phyloP scores from a whole-genome alignment of 2,797 vertebrate genomes.

The Sparidentex hasta region DNA sequence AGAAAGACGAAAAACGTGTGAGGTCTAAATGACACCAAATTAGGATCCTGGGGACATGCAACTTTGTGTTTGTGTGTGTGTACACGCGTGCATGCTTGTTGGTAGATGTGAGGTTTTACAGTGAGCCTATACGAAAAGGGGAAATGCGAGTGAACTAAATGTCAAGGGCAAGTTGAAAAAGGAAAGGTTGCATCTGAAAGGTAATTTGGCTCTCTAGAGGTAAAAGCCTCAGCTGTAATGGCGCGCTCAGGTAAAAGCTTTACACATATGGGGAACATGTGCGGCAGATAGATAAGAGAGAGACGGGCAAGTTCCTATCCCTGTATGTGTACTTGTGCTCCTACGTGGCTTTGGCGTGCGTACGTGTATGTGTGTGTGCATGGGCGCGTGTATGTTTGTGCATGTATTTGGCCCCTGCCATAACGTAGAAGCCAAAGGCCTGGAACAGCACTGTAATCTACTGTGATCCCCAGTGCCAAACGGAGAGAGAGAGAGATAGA shows the following conservation, averaged over 20 bases:
- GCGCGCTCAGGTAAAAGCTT: constrained; percentile 82
- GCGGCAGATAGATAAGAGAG: constrained; percentile 85
- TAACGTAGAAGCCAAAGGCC: constrained; percentile 69
- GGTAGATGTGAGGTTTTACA: constrained; percentile 31
- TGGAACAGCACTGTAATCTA: constrained; percentile 74
- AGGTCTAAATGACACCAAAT: constrained; percentile 15
- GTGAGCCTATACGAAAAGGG: constrained; percentile 58
- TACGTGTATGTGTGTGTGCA: constrained; percentile 16
- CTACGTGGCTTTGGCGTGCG: constrained; percentile 33
- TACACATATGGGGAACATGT: constrained; percentile 85
- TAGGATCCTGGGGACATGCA: constrained; percentile 7
- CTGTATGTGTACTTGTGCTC: constrained; percentile 60
- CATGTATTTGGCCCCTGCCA: constrained; percentile 65
- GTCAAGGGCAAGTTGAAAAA: constrained; percentile 82
- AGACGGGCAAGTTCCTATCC: constrained; percentile 63
- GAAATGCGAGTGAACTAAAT: constrained; percentile 79
- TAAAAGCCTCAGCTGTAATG: constrained; percentile 81
- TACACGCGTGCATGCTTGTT: neutral
- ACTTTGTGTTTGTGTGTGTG: constrained; percentile 6
- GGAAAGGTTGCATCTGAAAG: constrained; percentile 80
- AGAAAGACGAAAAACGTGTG: constrained; percentile 3
- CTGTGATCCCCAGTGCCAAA: constrained; percentile 62
- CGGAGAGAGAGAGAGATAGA: constrained; percentile 27
- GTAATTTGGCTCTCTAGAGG: constrained; percentile 83
- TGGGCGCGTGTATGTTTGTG: constrained; percentile 44